Conservation (phyloP, 2,113 vertebrate genomes). For the Oncorhynchus gorbuscha region DNA sequence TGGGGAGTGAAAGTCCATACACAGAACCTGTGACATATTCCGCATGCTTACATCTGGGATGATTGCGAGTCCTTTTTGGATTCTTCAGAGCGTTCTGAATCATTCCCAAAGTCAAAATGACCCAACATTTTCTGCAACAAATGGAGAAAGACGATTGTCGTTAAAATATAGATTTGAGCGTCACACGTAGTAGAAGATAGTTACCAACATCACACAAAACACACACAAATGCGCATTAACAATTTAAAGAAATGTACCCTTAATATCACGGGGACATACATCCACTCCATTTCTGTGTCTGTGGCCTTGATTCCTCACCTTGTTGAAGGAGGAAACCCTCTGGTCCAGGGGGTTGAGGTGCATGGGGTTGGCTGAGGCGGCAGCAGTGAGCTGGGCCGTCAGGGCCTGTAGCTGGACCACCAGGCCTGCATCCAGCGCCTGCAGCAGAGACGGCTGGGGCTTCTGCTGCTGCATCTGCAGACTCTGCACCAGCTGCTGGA, state of each 20-base stretch:
- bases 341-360: conserved; percentile 91
- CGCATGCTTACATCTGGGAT: conserved; percentile 85
- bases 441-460: conserved; percentile 93
- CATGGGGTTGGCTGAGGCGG: conserved; percentile 87
- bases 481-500: conserved; percentile 97
- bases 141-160: neutral
- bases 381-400: conserved; percentile 95
- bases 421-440: conserved; percentile 93
- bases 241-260: neutral
- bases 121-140: conserved; percentile 89
- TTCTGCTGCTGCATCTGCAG: conserved; percentile 98
- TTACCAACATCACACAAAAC: neutral
- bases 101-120: conserved; percentile 94
- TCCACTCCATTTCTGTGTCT: neutral
- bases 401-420: conserved; percentile 96
- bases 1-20: conserved; percentile 47
- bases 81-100: conserved; percentile 87
- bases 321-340: conserved; percentile 94
- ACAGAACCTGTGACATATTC: no score
- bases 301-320: conserved; percentile 75
- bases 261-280: neutral
- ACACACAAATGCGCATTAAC: neutral
- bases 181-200: neutral
- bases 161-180: neutral
- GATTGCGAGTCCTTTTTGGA: conserved; percentile 89